Evolutionary conservation across 2,888 invertebrate genomes (phyloP).

Genomic region (Leucophenga maculata): DNA sequence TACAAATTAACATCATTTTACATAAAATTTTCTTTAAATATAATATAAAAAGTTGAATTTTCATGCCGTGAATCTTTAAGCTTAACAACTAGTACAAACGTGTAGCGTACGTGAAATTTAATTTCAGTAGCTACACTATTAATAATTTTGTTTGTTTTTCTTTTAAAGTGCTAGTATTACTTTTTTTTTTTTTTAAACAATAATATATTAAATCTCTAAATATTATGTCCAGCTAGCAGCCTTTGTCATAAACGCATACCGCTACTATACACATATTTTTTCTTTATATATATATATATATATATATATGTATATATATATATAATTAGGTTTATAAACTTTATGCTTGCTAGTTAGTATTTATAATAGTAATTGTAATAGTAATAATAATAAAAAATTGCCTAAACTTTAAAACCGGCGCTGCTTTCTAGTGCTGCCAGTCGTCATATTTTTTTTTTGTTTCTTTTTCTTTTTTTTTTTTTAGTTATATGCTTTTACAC

Average conservation of each 20-base stretch:
- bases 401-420: constrained; percentile 7
- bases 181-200: constrained; percentile 26
- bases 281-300: constrained; percentile 18
- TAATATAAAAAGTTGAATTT: background rate
- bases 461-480: background rate
- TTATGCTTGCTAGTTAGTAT: constrained; percentile 2
- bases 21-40: constrained; percentile 5
- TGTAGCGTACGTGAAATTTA: constrained; percentile 64
- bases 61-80: background rate
- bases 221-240: constrained; percentile 24
- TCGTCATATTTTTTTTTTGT: background rate
- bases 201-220: constrained; percentile 30
- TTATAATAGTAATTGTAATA: background rate
- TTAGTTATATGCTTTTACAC: background rate
- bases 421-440: background rate
- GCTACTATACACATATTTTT: constrained; percentile 19
- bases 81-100: constrained; percentile 46
- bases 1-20: constrained; percentile 10
- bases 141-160: constrained; percentile 8
- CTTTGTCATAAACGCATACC: constrained; percentile 16
- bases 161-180: background rate
- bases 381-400: constrained; percentile 8
- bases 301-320: constrained; percentile 31
- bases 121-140: constrained; percentile 58
- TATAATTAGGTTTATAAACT: constrained; percentile 21